Conservation (phyloP, 1,140 invertebrate species). For the Orius insidiosus region DNA sequence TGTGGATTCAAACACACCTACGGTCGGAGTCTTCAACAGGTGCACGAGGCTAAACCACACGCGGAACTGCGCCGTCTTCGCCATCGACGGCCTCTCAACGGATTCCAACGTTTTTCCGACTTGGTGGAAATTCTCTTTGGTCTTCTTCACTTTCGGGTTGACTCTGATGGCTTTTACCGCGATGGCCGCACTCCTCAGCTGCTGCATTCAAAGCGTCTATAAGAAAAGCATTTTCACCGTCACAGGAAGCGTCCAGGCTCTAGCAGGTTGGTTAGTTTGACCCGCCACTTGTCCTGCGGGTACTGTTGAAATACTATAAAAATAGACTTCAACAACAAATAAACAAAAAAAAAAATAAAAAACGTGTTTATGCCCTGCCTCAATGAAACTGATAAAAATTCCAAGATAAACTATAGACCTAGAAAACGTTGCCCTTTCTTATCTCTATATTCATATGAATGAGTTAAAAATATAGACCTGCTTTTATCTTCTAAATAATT, state of each 20-base stretch:
- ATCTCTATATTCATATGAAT: too few relatives aligned
- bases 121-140: constrained; percentile 59
- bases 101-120: constrained; percentile 49
- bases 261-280: constrained; percentile 39
- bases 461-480: too few relatives aligned
- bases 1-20: constrained; percentile 28
- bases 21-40: constrained; percentile 58
- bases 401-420: too few relatives aligned
- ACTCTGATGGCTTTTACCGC: constrained; percentile 47
- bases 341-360: too few relatives aligned
- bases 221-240: constrained; percentile 70
- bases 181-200: constrained; percentile 48
- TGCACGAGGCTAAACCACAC: constrained; percentile 42
- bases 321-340: too few relatives aligned
- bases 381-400: too few relatives aligned
- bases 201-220: constrained; percentile 57
- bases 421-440: too few relatives aligned
- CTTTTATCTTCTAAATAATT: too few relatives aligned
- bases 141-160: constrained; percentile 50
- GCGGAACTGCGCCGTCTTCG: constrained; percentile 53
- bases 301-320: too few relatives aligned
- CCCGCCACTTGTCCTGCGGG: too few relatives aligned
- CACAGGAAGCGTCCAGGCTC: constrained; percentile 61
- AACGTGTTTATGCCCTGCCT: too few relatives aligned
- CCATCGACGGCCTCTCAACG: constrained; percentile 47